phyloP scores from a whole-genome alignment of 1,140 invertebrate genomes.

The Stenopsyche tienmushanensis region DNA sequence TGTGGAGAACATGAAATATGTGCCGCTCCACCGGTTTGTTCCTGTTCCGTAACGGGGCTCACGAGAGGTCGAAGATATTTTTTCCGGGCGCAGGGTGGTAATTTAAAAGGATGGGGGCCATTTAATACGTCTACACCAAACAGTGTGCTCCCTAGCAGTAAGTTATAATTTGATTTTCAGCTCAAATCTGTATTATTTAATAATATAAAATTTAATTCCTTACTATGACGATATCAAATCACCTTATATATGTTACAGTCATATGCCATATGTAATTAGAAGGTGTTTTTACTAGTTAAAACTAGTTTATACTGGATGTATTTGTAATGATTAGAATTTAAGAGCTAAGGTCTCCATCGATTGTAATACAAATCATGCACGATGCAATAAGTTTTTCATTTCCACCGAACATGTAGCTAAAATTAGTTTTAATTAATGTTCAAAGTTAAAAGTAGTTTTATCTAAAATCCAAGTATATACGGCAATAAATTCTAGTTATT shows the following conservation, averaged over 20 bases:
- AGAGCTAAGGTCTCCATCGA: too few relatives aligned
- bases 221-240: too few relatives aligned
- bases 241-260: neutral
- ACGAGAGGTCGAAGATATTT: conserved; percentile 82
- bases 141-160: conserved; percentile 87
- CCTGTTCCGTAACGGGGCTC: conserved; percentile 63
- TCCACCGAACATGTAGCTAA: too few relatives aligned
- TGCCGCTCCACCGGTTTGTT: conserved; percentile 51
- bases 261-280: neutral
- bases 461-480: too few relatives aligned
- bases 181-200: neutral
- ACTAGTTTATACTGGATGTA: too few relatives aligned
- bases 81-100: conserved; percentile 82
- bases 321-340: too few relatives aligned
- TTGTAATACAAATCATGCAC: too few relatives aligned
- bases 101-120: conserved; percentile 88
- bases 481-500: too few relatives aligned
- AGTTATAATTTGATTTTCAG: conserved; percentile 48
- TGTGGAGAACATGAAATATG: conserved; percentile 77
- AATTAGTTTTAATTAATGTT: too few relatives aligned
- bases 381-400: too few relatives aligned
- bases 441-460: too few relatives aligned
- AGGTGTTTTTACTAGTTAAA: too few relatives aligned
- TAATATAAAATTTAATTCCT: neutral
- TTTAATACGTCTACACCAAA: conserved; percentile 72